phyloP scores from a whole-genome alignment of 2,888 invertebrate species.

The Luffia ferchaultella region DNA sequence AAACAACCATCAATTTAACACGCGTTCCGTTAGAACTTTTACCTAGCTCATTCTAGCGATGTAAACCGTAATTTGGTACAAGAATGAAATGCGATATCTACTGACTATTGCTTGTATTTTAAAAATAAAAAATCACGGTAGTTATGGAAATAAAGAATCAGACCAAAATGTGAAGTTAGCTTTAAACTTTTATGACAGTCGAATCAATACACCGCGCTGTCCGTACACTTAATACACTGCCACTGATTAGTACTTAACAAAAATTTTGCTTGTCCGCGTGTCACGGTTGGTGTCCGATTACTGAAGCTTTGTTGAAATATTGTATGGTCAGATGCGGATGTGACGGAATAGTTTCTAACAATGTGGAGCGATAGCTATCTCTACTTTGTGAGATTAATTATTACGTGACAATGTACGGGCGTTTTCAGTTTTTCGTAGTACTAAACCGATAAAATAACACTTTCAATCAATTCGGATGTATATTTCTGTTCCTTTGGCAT shows the following conservation, averaged over 20 bases:
- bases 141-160: too few species aligned
- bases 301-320: constrained; percentile 19
- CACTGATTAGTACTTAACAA: not conserved
- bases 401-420: not conserved
- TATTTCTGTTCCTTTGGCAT: too few species aligned
- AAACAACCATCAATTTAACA: not conserved
- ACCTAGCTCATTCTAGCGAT: not conserved
- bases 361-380: constrained; percentile 16
- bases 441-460: too few species aligned
- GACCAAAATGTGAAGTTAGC: too few species aligned
- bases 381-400: not conserved
- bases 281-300: constrained; percentile 16
- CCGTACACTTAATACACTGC: too few species aligned
- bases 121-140: too few species aligned
- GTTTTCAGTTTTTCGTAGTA: too few species aligned
- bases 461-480: too few species aligned
- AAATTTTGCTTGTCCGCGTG: constrained; percentile 4
- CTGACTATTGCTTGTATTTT: too few species aligned
- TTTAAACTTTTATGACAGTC: too few species aligned
- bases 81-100: not conserved
- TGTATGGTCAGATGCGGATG: constrained; percentile 23
- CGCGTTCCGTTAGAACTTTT: not conserved
- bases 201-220: too few species aligned
- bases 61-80: not conserved
- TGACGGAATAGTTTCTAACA: constrained; percentile 23